phyloP scores from a whole-genome alignment of 2,888 invertebrate species.

The Brassicogethes aeneus region DNA sequence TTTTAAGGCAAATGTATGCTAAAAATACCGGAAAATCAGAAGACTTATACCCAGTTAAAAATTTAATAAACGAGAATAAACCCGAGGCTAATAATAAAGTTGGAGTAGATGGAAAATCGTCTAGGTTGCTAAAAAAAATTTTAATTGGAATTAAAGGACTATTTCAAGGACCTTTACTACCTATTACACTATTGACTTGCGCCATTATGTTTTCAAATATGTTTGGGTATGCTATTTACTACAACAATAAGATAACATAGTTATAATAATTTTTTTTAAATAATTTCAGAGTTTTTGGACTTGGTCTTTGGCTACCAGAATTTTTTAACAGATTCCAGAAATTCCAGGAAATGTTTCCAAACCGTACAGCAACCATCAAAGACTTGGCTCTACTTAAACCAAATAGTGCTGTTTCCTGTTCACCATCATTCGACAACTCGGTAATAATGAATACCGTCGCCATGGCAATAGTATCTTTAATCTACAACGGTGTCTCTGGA shows the following conservation, averaged over 20 bases:
- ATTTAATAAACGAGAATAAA: neutral
- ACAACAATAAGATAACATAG: too few relatives aligned
- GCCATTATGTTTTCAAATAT: slow-evolving; percentile 58
- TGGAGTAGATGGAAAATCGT: slow-evolving; percentile 1
- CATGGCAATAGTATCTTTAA: slow-evolving; percentile 55
- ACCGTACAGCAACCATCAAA: slow-evolving; percentile 42
- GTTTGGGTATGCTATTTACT: slow-evolving; percentile 50
- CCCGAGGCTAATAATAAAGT: neutral
- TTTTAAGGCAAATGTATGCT: slow-evolving; percentile 53
- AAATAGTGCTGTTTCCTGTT: slow-evolving; percentile 34
- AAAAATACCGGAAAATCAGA: slow-evolving; percentile 41
- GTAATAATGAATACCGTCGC: slow-evolving; percentile 59
- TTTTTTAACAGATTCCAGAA: slow-evolving; percentile 53
- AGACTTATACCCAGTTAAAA: slow-evolving; percentile 43
- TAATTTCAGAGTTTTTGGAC: slow-evolving; percentile 54
- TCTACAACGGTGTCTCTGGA: slow-evolving; percentile 56
- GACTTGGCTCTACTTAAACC: slow-evolving; percentile 28
- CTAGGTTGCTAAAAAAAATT: neutral
- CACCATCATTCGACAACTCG: slow-evolving; percentile 46
- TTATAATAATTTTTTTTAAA: too few relatives aligned
- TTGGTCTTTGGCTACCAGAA: slow-evolving; percentile 71
- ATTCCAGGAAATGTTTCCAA: slow-evolving; percentile 39
- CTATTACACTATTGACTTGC: slow-evolving; percentile 48
- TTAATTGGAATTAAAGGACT: slow-evolving; percentile 40
- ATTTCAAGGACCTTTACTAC: slow-evolving; percentile 47